These are phyloP conservation scores for Chrysogorgia sp. DNA, from an alignment of 92 coral and sea anemone species.

Conservation along the genomic window DNA sequence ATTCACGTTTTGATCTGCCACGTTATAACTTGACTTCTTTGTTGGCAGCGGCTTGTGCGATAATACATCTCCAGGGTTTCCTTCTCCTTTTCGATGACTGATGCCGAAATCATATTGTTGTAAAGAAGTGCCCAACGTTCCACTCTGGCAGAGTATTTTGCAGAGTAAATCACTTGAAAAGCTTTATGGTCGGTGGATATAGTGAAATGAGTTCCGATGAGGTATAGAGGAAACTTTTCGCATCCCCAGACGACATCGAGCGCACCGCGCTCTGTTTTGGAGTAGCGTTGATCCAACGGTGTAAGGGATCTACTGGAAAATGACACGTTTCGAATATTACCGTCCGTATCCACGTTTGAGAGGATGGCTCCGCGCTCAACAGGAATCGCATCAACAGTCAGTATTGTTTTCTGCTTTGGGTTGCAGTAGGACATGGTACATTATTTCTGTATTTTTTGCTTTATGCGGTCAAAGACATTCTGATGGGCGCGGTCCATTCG, in stretches of 20 bases:
- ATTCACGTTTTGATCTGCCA: slow-evolving; percentile 52
- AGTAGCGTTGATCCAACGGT: slow-evolving; percentile 31
- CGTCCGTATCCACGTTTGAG: slow-evolving; percentile 41
- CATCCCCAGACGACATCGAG: slow-evolving; percentile 48
- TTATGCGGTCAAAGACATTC: slow-evolving; percentile 10
- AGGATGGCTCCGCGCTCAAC: slow-evolving; percentile 44
- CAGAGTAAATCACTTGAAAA: slow-evolving; percentile 35
- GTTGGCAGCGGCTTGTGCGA: slow-evolving; percentile 46
- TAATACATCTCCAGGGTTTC: slow-evolving; percentile 58
- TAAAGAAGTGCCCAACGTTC: slow-evolving; percentile 56
- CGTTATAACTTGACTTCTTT: slow-evolving; percentile 12
- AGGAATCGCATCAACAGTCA: slow-evolving; percentile 49
- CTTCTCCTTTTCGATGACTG: slow-evolving; percentile 50
- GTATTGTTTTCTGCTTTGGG: slow-evolving; percentile 44
- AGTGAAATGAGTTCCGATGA: slow-evolving; percentile 43
- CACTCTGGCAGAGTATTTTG: slow-evolving; percentile 43
- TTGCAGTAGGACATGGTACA: slow-evolving; percentile 60
- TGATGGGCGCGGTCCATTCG: slow-evolving; percentile 24
- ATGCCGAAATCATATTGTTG: slow-evolving; percentile 54
- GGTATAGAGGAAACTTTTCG: slow-evolving; percentile 37
- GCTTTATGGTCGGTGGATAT: slow-evolving; percentile 47
- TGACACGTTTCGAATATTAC: slow-evolving; percentile 44
- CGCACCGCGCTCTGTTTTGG: slow-evolving; percentile 43
- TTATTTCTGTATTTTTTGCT: slow-evolving; percentile 20
- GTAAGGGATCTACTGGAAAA: slow-evolving; percentile 54